Evolutionary conservation across 1,140 invertebrate species (phyloP).

Genomic region (Magallana angulata): DNA sequence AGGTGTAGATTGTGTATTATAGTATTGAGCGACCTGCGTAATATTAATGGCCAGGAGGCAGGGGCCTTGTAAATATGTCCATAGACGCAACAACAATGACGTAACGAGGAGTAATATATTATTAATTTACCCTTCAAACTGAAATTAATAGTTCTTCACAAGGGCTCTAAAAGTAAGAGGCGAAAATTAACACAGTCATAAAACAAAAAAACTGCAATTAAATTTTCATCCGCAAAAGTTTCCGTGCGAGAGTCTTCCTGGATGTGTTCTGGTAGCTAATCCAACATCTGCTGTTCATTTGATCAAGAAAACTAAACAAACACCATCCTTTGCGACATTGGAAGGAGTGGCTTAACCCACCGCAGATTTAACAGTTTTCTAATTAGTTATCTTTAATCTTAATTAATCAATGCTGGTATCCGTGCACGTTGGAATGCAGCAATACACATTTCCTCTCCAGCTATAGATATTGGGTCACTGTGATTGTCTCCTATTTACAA

Average conservation of each 20-base stretch:
- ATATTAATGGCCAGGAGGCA: background rate
- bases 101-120: background rate
- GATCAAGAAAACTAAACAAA: constrained; percentile 25
- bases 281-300: constrained; percentile 9
- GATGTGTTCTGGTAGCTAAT: background rate
- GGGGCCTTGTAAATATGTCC: background rate
- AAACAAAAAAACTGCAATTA: constrained; percentile 21
- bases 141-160: background rate
- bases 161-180: background rate
- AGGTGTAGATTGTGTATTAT: too few species aligned
- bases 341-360: background rate
- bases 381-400: constrained; percentile 12
- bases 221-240: background rate
- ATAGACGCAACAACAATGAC: background rate
- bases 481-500: background rate
- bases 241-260: background rate
- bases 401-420: constrained; percentile 34
- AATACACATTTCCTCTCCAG: background rate
- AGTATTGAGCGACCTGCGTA: background rate
- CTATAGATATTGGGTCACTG: background rate
- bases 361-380: constrained; percentile 28
- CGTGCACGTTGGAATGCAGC: background rate
- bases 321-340: background rate
- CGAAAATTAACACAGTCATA: constrained; percentile 17
- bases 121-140: background rate